Evolutionary conservation across 2,113 vertebrate species (phyloP).

Genomic region (Microcebus griseorufus): DNA sequence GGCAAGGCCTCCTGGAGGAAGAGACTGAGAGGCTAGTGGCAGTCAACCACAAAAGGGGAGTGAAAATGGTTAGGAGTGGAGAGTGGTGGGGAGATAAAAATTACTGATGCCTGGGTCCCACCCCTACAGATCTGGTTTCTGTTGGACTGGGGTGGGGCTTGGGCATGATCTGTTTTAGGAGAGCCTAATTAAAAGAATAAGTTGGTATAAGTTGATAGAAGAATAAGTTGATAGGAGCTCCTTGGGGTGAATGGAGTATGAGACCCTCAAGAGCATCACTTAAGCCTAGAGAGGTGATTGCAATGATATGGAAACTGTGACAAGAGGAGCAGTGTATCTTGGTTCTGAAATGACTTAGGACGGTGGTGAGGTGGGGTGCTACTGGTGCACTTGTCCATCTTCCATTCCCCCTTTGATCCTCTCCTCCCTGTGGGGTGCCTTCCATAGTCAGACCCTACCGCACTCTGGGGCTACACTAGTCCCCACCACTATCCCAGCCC

Average conservation of each 20-base stretch:
- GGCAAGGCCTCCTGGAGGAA: neutral
- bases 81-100: neutral
- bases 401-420: neutral
- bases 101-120: neutral
- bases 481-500: neutral
- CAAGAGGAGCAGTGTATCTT: neutral
- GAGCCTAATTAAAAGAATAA: neutral
- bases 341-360: neutral
- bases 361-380: neutral
- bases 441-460: neutral
- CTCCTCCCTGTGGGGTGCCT: neutral
- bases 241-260: neutral
- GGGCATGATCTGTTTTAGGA: neutral
- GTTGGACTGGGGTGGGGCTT: neutral
- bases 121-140: neutral
- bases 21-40: neutral
- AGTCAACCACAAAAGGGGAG: neutral
- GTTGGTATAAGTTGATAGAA: neutral
- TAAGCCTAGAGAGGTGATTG: neutral
- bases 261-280: neutral
- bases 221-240: neutral
- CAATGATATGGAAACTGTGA: neutral
- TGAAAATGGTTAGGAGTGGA: neutral
- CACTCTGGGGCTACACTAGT: too few relatives aligned
- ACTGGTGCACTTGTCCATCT: neutral